Conservation (phyloP, 2,797 vertebrate species). For the Oreortyx pictus region DNA sequence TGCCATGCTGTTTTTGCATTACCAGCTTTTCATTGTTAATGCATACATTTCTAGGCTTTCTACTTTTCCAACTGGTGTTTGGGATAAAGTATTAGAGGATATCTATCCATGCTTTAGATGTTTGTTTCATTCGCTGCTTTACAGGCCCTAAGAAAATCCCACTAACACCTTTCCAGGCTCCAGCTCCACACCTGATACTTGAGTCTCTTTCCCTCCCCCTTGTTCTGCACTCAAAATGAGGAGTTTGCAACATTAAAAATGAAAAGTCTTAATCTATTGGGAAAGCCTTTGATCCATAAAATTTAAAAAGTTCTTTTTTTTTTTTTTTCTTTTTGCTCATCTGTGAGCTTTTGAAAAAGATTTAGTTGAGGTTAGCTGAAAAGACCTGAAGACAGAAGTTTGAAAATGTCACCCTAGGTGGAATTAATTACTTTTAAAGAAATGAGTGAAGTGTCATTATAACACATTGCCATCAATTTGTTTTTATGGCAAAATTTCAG, state of each 20-base stretch:
- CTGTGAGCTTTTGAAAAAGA: slow-evolving; percentile 36
- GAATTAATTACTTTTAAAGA: slow-evolving; percentile 45
- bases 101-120: background rate
- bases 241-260: slow-evolving; percentile 55
- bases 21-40: background rate
- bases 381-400: slow-evolving; percentile 34
- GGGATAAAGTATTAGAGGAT: background rate
- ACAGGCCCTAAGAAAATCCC: background rate
- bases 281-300: slow-evolving; percentile 78
- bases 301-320: background rate
- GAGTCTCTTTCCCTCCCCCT: background rate
- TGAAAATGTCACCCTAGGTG: slow-evolving; percentile 61
- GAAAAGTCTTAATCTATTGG: slow-evolving; percentile 56
- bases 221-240: background rate
- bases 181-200: background rate
- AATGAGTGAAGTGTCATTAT: background rate
- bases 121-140: background rate
- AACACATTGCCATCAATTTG: background rate
- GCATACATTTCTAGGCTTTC: background rate
- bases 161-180: background rate
- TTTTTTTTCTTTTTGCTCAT: background rate
- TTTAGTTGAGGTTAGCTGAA: slow-evolving; percentile 16
- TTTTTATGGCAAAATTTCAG: background rate
- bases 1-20: background rate
- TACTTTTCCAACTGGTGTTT: background rate